These are phyloP conservation scores for Coremacera marginata DNA, from an alignment of 2,888 invertebrate genomes.

Conservation along the genomic window DNA sequence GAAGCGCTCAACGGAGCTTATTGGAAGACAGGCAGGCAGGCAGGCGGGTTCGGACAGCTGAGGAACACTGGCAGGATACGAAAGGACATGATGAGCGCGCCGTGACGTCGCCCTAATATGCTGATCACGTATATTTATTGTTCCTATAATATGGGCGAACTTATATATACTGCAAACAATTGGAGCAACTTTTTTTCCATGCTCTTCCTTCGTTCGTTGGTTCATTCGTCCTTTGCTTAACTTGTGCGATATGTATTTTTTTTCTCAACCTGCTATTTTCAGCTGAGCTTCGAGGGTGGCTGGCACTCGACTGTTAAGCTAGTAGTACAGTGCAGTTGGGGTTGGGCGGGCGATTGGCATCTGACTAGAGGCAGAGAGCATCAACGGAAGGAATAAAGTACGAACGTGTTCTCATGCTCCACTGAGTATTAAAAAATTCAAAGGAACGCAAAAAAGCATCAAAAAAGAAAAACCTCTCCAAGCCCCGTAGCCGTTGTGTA, in stretches of 20 bases:
- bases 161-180: slow-evolving; percentile 47
- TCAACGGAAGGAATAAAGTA: slow-evolving; percentile 51
- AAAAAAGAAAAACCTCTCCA: slow-evolving; percentile 6
- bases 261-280: neutral
- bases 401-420: slow-evolving; percentile 52
- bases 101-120: slow-evolving; percentile 59
- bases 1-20: slow-evolving; percentile 25
- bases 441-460: slow-evolving; percentile 37
- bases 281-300: slow-evolving; percentile 5
- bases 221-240: neutral
- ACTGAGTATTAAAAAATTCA: slow-evolving; percentile 45
- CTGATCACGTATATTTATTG: slow-evolving; percentile 69
- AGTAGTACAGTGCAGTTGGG: too few relatives aligned
- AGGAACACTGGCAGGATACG: slow-evolving; percentile 40
- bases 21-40: neutral
- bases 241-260: slow-evolving; percentile 19
- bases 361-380: slow-evolving; percentile 3
- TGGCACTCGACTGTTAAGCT: neutral
- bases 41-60: neutral
- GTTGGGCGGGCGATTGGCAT: neutral
- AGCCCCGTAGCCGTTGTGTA: slow-evolving; percentile 11
- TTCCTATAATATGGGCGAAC: slow-evolving; percentile 67
- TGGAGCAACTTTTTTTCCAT: slow-evolving; percentile 42
- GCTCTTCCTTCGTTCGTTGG: neutral
- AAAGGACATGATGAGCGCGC: slow-evolving; percentile 48